Evolutionary conservation across 2,797 vertebrate genomes (phyloP), one percentile per base, ranked within the genome.

Genomic region (Tokudaia tokunoshimensis): DNA sequence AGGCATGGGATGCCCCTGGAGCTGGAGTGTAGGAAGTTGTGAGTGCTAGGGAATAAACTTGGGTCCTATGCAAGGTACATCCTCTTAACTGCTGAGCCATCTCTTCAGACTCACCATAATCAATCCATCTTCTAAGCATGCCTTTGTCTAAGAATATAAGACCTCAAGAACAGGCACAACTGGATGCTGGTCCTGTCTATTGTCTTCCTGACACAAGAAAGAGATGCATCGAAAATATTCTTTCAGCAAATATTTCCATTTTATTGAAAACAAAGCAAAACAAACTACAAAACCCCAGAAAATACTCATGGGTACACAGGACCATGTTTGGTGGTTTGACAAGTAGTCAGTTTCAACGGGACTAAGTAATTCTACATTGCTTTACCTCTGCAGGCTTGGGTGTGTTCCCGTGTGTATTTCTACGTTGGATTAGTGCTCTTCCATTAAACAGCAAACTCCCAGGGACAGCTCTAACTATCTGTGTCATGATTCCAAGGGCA

Each of bases 141-240:
- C 80, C 61, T 94, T 91, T 87, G 59, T 88, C 89, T 83, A 67
- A 87, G 89, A 80, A 31, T 44, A 59, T 67, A 52, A 93, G 79
- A 92, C 31, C 24, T 94, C 67, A 86, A 74, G 31, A 79, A 88
- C 79, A 78, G 70, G 22, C 52, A 10, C 1, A 55, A 15, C 37
- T 74, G 13, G 14, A 14, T 57, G 76, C 67, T n/a, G 12, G 22
- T 14, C n/a, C 19, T 59, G 2, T n/a, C 37, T 88, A 65, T 8
- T 8, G 47, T 37, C 65, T 91, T 93, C 79, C 78, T 52, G 3
- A 15, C 26, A 1, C 3, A 24, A 80, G 81, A 92, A 72, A 55
- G 70, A 24, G 63, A 61, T 59, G 20, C 1, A 65, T 59, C 3
- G 24, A 22, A 91, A 65, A 85, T 84, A 26, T 34, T 34, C 41